Conservation (phyloP, 2,797 vertebrate species). For the Leptatherina wallacei region DNA sequence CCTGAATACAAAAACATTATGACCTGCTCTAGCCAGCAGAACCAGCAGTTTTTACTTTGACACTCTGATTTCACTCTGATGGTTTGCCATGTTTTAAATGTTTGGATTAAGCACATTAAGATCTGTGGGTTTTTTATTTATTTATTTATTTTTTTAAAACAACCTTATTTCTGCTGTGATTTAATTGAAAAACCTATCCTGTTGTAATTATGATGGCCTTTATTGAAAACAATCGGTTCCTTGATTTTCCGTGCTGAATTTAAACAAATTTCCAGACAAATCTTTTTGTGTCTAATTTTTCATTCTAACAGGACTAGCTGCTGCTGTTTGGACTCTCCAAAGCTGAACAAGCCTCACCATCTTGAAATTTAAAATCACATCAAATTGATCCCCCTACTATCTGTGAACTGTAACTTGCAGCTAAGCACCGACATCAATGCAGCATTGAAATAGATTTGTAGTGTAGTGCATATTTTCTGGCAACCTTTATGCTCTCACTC, state of each 20-base stretch:
- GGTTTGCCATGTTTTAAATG: neutral
- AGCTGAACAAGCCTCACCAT: neutral
- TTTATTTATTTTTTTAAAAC: neutral
- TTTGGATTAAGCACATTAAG: neutral
- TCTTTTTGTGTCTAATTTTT: too few species aligned
- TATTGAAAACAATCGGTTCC: too few species aligned
- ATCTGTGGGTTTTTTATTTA: too few species aligned
- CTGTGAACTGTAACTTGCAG: constrained; percentile 4
- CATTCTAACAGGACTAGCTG: too few species aligned
- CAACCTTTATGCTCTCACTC: neutral
- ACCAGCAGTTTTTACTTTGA: neutral
- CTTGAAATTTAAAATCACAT: neutral
- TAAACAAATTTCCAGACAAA: too few species aligned
- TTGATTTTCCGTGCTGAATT: too few species aligned
- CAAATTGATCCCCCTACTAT: neutral
- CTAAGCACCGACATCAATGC: neutral
- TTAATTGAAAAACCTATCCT: too few species aligned
- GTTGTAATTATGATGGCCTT: too few species aligned
- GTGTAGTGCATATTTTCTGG: neutral
- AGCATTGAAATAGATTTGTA: neutral
- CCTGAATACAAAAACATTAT: too few species aligned
- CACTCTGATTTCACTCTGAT: neutral
- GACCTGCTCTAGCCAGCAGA: neutral
- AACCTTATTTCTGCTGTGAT: too few species aligned
- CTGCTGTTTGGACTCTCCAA: neutral